phyloP scores from a whole-genome alignment of 2,113 vertebrate genomes.

The Rhea americana region DNA sequence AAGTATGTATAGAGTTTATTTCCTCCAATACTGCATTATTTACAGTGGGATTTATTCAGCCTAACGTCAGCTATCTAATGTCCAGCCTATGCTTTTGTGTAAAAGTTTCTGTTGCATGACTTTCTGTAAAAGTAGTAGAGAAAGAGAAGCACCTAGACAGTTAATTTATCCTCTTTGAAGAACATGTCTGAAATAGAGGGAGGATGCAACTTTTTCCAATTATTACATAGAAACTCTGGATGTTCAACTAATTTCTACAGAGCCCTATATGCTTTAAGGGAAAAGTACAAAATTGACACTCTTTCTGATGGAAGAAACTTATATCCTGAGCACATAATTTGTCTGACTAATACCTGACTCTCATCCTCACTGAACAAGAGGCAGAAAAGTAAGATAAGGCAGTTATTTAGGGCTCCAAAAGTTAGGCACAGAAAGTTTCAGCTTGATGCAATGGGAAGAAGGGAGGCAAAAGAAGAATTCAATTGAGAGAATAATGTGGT shows the following conservation, averaged over 20 bases:
- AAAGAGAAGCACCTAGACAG: neutral
- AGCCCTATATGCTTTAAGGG: neutral
- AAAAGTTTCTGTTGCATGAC: neutral
- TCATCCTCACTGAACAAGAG: neutral
- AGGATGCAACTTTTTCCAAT: neutral
- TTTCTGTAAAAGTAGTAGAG: neutral
- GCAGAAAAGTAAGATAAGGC: neutral
- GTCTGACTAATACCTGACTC: neutral
- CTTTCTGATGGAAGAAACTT: neutral
- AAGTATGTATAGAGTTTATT: neutral
- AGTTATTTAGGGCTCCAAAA: neutral
- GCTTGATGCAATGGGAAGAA: neutral
- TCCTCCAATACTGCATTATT: neutral
- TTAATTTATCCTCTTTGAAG: neutral
- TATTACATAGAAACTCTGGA: accelerated
- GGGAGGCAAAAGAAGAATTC: neutral
- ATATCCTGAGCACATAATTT: neutral
- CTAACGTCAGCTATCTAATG: neutral
- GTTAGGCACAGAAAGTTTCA: neutral
- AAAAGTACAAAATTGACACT: neutral
- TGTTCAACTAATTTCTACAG: neutral
- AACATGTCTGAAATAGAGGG: neutral
- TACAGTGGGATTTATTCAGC: neutral
- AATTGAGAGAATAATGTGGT: too few relatives aligned
- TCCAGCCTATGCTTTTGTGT: neutral